phyloP scores from a whole-genome alignment of 2,888 invertebrate species.

The Disparrhopalites patrizii region DNA sequence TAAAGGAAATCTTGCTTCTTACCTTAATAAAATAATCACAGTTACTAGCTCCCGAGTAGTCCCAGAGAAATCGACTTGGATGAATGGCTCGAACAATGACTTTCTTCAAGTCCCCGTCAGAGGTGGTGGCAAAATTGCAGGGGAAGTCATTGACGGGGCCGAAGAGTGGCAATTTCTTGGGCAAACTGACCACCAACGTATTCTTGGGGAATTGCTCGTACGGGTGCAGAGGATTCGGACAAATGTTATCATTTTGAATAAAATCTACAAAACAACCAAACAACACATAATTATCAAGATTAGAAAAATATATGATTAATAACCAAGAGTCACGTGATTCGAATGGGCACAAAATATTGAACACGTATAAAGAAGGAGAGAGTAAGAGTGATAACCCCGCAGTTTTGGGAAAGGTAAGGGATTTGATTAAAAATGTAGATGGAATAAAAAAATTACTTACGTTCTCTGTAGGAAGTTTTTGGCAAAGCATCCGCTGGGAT shows the following conservation, averaged over 20 bases:
- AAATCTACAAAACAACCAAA: conserved; percentile 28
- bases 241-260: conserved; percentile 23
- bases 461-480: conserved; percentile 17
- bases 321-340: too few relatives aligned
- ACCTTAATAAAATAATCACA: conserved; percentile 29
- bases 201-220: conserved; percentile 20
- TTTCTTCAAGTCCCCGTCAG: conserved; percentile 4
- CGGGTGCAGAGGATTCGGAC: conserved; percentile 22
- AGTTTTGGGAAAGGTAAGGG: too few relatives aligned
- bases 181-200: conserved; percentile 22
- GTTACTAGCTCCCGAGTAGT: not conserved
- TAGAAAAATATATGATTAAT: too few relatives aligned
- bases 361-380: not conserved
- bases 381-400: too few relatives aligned
- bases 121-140: conserved; percentile 22
- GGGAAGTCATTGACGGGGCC: conserved; percentile 27
- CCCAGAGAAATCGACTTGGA: conserved; percentile 15
- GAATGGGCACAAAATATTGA: not conserved
- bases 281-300: too few relatives aligned
- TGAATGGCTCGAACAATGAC: conserved; percentile 29
- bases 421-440: too few relatives aligned
- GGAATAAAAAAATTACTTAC: not conserved
- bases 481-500: too few relatives aligned
- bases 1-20: not conserved
- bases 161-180: conserved; percentile 22